Percentiles rank a stretch among this genome's conserved stretches.
Evolutionary conservation across 2,888 invertebrate species (phyloP).

Genomic region (Sisyra nigra): DNA sequence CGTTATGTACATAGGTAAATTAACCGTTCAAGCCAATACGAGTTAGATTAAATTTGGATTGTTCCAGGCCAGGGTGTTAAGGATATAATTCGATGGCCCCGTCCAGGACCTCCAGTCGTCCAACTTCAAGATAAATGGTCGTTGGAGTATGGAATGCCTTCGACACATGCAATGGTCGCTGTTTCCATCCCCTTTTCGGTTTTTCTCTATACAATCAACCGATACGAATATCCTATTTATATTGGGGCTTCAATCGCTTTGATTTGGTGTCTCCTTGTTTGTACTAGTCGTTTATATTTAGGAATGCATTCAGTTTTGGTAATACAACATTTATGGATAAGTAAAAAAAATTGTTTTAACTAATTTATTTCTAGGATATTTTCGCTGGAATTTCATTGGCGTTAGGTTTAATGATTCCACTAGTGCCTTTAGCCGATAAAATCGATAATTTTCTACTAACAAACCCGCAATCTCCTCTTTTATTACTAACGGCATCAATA

Average conservation of each 20-base stretch:
- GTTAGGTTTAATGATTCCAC: constrained; percentile 44
- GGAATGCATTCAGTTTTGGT: constrained; percentile 89
- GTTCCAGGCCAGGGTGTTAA: constrained; percentile 68
- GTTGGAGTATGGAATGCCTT: constrained; percentile 88
- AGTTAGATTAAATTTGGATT: constrained; percentile 3
- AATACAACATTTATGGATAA: constrained; percentile 22
- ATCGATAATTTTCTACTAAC: constrained; percentile 59
- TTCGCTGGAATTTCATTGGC: constrained; percentile 61
- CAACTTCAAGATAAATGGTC: constrained; percentile 79
- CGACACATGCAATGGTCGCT: constrained; percentile 86
- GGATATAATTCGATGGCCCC: constrained; percentile 73
- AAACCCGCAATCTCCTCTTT: constrained; percentile 42
- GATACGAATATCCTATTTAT: constrained; percentile 55
- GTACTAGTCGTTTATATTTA: constrained; percentile 71
- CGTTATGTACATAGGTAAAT: constrained; percentile 67
- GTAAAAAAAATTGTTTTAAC: constrained; percentile 5
- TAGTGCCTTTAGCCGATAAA: constrained; percentile 58
- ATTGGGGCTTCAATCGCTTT: constrained; percentile 41
- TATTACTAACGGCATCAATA: constrained; percentile 46
- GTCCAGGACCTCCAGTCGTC: constrained; percentile 72
- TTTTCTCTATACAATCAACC: constrained; percentile 58
- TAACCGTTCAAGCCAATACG: neutral
- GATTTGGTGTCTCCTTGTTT: constrained; percentile 60
- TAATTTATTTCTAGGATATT: constrained; percentile 49
- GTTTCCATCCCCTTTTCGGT: constrained; percentile 77